phyloP scores from a whole-genome alignment of 1,140 invertebrate genomes.

The Procambarus virginalis region DNA sequence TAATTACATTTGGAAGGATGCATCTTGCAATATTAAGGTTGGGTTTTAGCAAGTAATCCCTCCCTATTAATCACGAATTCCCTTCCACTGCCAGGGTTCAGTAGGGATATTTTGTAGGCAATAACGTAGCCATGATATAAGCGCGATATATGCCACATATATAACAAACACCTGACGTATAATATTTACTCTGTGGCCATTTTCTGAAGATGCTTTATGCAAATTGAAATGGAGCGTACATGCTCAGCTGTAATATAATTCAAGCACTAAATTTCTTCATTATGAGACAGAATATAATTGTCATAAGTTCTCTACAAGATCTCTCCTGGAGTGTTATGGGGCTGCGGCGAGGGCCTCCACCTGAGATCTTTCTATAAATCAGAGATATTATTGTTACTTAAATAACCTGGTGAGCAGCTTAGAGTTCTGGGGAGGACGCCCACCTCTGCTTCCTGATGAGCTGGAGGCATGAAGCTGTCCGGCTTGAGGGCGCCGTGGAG shows the following conservation, averaged over 20 bases:
- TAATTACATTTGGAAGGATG: neutral
- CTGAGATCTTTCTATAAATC: neutral
- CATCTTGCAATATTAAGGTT: neutral
- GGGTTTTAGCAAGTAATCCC: neutral
- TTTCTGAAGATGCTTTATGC: constrained; percentile 28
- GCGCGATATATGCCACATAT: neutral
- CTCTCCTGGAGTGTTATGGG: neutral
- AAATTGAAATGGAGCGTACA: constrained; percentile 40
- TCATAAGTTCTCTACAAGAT: neutral
- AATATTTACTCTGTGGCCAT: constrained; percentile 9
- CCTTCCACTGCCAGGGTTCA: neutral
- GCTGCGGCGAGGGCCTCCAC: neutral
- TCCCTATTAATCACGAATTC: neutral
- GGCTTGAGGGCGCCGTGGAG: too few species aligned
- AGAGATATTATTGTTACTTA: constrained; percentile 4
- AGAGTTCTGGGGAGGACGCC: neutral
- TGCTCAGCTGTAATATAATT: constrained; percentile 22
- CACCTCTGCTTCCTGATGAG: too few species aligned
- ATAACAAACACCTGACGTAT: constrained; percentile 5
- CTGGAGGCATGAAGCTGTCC: too few species aligned
- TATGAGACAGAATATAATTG: constrained; percentile 17
- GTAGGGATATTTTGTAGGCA: neutral
- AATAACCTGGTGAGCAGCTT: neutral
- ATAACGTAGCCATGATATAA: neutral
- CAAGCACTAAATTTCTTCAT: constrained; percentile 38